Evolutionary conservation across 2,797 vertebrate genomes (phyloP).

Genomic region (Poecilia velifera): DNA sequence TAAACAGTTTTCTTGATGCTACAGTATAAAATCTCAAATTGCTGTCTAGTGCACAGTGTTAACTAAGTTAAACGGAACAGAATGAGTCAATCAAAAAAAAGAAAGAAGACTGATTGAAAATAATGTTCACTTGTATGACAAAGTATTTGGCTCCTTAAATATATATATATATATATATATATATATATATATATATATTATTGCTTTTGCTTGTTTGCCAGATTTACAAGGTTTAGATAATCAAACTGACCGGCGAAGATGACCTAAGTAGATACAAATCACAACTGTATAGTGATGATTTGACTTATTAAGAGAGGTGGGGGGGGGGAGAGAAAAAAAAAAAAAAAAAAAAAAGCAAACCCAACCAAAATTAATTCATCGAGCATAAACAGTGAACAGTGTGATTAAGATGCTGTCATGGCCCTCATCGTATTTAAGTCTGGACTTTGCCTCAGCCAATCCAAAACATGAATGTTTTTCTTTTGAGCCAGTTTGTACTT

Average conservation of each 20-base stretch:
- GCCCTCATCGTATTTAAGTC: background rate
- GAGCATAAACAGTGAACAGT: background rate
- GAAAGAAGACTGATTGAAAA: background rate
- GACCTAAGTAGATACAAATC: background rate
- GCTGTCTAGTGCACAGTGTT: background rate
- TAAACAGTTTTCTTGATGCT: conserved; percentile 3
- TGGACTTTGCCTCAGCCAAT: background rate
- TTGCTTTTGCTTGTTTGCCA: background rate
- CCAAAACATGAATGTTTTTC: background rate
- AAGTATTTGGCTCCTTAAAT: background rate
- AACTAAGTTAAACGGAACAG: background rate
- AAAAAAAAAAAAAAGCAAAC: no score
- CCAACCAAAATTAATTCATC: background rate
- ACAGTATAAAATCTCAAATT: conserved; percentile 1
- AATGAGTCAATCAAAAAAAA: conserved; percentile 7
- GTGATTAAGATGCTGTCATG: background rate
- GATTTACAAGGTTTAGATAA: background rate
- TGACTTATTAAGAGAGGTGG: background rate
- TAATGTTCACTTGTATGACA: background rate
- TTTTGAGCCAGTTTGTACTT: background rate
- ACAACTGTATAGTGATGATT: background rate
- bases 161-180: no score
- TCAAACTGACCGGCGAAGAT: background rate
- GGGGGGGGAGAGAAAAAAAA: no score
- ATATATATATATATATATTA: no score